Evolutionary conservation across 2,888 invertebrate genomes (phyloP).

Genomic region (Lasioglossum vierecki): DNA sequence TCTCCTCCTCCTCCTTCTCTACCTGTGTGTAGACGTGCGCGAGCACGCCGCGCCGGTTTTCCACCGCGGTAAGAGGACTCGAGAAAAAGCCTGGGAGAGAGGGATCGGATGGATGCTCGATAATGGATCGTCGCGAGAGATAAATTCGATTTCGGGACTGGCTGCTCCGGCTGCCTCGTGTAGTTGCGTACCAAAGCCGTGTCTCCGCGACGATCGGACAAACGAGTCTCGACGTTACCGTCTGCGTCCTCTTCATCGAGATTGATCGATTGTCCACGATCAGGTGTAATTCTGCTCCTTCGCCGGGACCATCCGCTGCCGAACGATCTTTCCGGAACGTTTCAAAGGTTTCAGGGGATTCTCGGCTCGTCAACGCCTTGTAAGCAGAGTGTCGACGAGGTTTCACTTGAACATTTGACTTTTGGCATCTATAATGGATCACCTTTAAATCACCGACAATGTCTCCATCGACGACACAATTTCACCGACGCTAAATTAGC

Average conservation of each 20-base stretch:
- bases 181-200: constrained; percentile 23
- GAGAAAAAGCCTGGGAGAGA: constrained; percentile 45
- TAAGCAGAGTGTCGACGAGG: neutral
- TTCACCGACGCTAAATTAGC: no score
- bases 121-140: constrained; percentile 78
- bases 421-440: neutral
- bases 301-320: neutral
- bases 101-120: constrained; percentile 60
- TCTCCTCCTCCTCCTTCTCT: constrained; percentile 32
- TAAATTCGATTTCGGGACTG: constrained; percentile 77
- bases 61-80: constrained; percentile 27
- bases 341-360: neutral
- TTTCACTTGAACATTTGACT: neutral
- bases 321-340: neutral
- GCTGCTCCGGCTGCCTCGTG: constrained; percentile 31
- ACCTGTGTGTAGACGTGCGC: constrained; percentile 69
- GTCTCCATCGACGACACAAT: no score
- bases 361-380: neutral
- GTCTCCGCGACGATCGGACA: constrained; percentile 38
- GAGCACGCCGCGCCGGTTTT: constrained; percentile 42
- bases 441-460: no score
- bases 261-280: constrained; percentile 41
- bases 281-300: constrained; percentile 9
- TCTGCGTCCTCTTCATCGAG: constrained; percentile 28
- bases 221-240: constrained; percentile 46